Evolutionary conservation across 2,113 vertebrate genomes (phyloP).

Genomic region (Bombycilla garrulus): DNA sequence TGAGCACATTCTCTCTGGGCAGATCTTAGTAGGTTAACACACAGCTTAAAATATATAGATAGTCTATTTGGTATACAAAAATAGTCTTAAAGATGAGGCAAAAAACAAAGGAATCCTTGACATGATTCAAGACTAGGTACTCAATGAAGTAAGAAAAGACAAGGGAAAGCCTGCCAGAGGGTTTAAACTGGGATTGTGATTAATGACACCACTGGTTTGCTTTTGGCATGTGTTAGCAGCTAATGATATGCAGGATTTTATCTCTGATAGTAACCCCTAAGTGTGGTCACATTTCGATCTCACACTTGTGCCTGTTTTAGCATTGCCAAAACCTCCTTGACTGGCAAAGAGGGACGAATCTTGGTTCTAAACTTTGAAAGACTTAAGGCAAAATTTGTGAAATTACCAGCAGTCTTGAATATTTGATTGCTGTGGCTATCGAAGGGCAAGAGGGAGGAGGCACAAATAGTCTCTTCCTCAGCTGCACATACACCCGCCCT

Average conservation of each 20-base stretch:
- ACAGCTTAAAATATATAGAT: not conserved
- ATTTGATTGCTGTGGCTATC: not conserved
- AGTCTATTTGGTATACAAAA: not conserved
- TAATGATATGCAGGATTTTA: not conserved
- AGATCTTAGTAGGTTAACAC: not conserved
- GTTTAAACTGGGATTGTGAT: not conserved
- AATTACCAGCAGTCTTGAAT: not conserved
- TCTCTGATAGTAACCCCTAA: not conserved
- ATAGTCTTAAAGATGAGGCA: not conserved
- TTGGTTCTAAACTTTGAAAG: not conserved
- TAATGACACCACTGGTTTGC: not conserved
- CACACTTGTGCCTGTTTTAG: not conserved
- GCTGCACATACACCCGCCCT: rapidly evolving
- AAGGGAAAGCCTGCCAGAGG: not conserved
- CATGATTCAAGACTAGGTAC: not conserved
- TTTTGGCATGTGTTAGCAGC: not conserved
- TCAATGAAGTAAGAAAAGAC: not conserved
- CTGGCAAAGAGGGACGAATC: not conserved
- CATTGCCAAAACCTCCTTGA: not conserved
- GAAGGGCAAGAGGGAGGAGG: not conserved
- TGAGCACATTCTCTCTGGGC: not conserved
- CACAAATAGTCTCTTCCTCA: not conserved
- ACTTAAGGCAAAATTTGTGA: not conserved
- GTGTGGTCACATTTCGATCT: not conserved
- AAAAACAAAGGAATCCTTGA: not conserved